Conservation (phyloP, 92 coral and sea anemone species). For the Plumapathes pennacea region DNA sequence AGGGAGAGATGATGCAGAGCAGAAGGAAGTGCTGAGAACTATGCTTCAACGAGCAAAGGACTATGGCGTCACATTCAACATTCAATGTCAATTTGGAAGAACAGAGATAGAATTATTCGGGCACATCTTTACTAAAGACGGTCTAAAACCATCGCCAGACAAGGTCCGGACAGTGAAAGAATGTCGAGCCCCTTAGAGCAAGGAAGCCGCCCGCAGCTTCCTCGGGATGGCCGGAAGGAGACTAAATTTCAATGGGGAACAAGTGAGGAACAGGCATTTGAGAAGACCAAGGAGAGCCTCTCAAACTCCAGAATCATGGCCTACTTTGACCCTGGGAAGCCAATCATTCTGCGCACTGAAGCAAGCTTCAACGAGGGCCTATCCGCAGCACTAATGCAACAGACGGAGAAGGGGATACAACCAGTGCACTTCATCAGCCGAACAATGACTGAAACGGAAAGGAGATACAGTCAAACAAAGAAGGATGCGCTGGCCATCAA, state of each 20-base stretch:
- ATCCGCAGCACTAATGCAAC: conserved; percentile 44
- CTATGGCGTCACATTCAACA: conserved; percentile 12
- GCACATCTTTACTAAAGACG: too few species aligned
- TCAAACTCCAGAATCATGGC: too few species aligned
- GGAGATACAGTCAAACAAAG: conserved; percentile 55
- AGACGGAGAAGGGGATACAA: conserved; percentile 42
- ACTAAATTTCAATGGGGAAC: too few species aligned
- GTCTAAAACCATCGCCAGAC: too few species aligned
- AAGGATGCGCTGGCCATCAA: conserved; percentile 43
- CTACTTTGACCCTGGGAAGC: conserved; percentile 38
- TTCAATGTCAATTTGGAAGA: too few species aligned
- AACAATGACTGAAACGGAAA: conserved; percentile 47
- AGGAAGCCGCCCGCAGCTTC: too few species aligned
- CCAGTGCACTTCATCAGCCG: conserved; percentile 59
- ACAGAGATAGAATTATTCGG: too few species aligned
- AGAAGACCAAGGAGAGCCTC: too few species aligned
- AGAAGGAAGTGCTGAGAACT: conserved; percentile 15
- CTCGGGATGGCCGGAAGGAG: background rate
- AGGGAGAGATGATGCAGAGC: conserved; percentile 14
- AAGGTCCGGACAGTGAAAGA: too few species aligned
- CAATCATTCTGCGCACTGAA: conserved; percentile 50
- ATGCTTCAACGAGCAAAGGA: conserved; percentile 49
- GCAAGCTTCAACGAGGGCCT: conserved; percentile 58
- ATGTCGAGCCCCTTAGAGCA: too few species aligned
- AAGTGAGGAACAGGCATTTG: too few species aligned